Evolutionary conservation across 2,888 invertebrate genomes (phyloP), one percentile per base, ranked within the genome.

Genomic region (Drosophila subquinaria): DNA sequence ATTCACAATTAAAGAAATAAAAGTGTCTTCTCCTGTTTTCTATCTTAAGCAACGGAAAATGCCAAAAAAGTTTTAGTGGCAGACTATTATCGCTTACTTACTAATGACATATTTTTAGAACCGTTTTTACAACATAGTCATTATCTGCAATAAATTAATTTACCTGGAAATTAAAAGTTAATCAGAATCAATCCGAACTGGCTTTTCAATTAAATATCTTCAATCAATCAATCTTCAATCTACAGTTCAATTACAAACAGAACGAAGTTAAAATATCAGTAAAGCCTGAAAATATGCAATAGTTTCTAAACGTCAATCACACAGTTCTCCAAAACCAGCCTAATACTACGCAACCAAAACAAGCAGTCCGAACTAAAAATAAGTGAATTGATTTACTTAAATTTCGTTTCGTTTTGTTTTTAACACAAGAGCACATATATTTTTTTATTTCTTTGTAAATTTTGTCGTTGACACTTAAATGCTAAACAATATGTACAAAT

Each of bases 401-500:
- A 55, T 78, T 62, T 43, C n/a, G 20, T 47, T 60, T 59, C 13
- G 42, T 45, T 65, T 62, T 36, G 48, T 60, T 76, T 81, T 48
- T 20, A 82, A 82, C 86, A 79, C 86, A 88, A 73, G 65, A 85
- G 76, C 80, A 82, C 76, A 76, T 76, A 57, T 43, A 73, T 38
- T 59, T 23, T 40, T 45, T 59, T 48, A 40, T 60, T 68, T 47
- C 43, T 73, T 68, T 83, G 72, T 80, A 77, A 77, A 81, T 61
- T 62, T 57, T 72, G 51, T 74, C 55, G 73, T 70, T 82, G 83
- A 83, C 69, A 73, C 85, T 87, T 84, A 87, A 51, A 63, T 48
- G 51, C 82, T 89, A 87, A 71, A 61, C 67, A 73, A 73, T 84
- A 84, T 84, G 53, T 84, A 84, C 83, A 84, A 87, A 89, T 87